A percentile compares a stretch with the other conserved stretches of the same genome.
phyloP scores from a whole-genome alignment of 2,113 vertebrate species.

The Acanthisitta chloris region DNA sequence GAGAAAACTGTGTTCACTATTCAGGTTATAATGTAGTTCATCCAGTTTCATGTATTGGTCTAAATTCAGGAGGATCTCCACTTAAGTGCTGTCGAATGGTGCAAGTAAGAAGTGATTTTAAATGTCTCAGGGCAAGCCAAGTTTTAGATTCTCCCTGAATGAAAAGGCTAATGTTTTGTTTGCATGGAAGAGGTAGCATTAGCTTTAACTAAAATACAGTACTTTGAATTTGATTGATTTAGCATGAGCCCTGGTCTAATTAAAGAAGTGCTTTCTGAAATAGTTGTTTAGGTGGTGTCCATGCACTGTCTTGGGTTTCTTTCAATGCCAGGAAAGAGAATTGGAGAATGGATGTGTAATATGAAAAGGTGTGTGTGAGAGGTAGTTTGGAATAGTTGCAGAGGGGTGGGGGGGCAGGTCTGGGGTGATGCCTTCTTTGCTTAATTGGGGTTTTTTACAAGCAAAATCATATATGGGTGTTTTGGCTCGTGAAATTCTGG shows the following conservation, averaged over 20 bases:
- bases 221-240: neutral
- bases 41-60: neutral
- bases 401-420: too few relatives aligned
- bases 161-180: neutral
- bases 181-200: fast-evolving
- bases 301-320: neutral
- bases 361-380: too few relatives aligned
- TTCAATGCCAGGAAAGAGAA: neutral
- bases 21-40: neutral
- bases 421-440: fast-evolving
- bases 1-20: neutral
- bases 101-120: neutral
- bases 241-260: neutral
- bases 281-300: neutral
- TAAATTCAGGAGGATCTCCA: neutral
- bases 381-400: too few relatives aligned
- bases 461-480: neutral
- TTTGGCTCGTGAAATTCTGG: neutral
- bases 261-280: neutral
- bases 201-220: neutral
- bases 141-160: neutral
- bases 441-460: neutral
- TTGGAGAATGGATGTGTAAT: neutral
- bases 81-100: neutral
- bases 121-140: neutral